Evolutionary conservation across 2,113 vertebrate species (phyloP).

Genomic region (Poecile atricapillus): DNA sequence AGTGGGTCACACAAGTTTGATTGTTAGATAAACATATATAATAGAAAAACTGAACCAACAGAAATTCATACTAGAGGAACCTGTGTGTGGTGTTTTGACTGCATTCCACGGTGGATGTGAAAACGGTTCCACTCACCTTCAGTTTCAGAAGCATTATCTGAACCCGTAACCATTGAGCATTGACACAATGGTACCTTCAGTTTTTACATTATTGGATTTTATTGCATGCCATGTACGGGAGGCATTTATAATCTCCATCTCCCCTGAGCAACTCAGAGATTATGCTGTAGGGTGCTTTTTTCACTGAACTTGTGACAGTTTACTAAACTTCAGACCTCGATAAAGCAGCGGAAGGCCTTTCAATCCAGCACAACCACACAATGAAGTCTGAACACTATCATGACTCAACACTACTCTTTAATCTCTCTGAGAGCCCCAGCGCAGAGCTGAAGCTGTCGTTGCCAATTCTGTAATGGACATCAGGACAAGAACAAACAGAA

Average conservation of each 20-base stretch:
- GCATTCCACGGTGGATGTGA: neutral
- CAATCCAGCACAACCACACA: slow-evolving; percentile 15
- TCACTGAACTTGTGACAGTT: neutral
- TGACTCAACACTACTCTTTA: slow-evolving; percentile 27
- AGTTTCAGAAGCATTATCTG: neutral
- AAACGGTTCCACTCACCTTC: neutral
- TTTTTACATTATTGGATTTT: neutral
- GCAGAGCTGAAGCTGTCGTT: slow-evolving; percentile 47
- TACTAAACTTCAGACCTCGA: neutral
- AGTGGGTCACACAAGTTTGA: neutral
- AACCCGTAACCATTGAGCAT: neutral
- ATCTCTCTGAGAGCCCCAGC: slow-evolving; percentile 37
- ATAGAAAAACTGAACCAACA: neutral
- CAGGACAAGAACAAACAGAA: slow-evolving; percentile 32
- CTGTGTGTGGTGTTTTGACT: neutral
- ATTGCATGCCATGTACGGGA: neutral
- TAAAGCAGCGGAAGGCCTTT: slow-evolving; percentile 3
- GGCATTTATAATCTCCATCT: neutral
- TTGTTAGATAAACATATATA: neutral
- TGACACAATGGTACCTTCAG: neutral
- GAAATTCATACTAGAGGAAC: neutral
- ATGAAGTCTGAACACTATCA: slow-evolving; percentile 45
- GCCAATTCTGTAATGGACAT: slow-evolving; percentile 52
- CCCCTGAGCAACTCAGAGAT: neutral
- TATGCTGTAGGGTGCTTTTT: neutral